These are phyloP conservation scores for Nasonia vitripennis DNA, from an alignment of 1,140 invertebrate species.

Conservation along the genomic window DNA sequence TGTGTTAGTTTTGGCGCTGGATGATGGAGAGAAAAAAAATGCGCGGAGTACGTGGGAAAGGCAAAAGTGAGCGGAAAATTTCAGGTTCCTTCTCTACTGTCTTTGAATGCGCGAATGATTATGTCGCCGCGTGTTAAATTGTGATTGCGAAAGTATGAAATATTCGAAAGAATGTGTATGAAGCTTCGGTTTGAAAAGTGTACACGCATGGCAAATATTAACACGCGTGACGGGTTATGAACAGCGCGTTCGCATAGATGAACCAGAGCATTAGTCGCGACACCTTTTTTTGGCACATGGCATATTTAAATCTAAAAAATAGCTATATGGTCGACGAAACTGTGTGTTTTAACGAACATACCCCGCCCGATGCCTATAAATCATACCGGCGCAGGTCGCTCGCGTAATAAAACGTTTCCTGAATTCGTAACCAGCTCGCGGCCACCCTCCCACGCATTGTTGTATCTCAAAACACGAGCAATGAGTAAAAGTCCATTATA, in stretches of 20 bases:
- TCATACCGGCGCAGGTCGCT: background rate
- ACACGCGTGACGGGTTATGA: no score
- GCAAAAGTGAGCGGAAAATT: background rate
- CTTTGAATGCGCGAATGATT: background rate
- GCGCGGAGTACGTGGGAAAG: background rate
- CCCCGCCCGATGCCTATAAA: background rate
- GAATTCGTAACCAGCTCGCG: background rate
- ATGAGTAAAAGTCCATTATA: slow-evolving; percentile 36
- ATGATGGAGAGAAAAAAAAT: background rate
- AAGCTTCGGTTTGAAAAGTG: background rate
- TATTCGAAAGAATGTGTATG: background rate
- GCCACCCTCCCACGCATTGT: slow-evolving; percentile 7
- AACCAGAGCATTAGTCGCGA: no score
- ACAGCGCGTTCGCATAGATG: no score
- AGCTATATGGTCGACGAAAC: background rate
- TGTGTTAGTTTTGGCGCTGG: background rate
- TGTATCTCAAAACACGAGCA: slow-evolving; percentile 19
- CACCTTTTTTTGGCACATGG: no score
- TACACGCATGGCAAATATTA: no score
- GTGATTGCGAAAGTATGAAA: background rate
- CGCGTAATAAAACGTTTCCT: background rate
- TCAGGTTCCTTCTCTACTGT: background rate
- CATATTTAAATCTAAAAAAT: background rate
- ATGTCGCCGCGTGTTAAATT: background rate
- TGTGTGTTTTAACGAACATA: background rate